Evolutionary conservation across 2,113 vertebrate genomes (phyloP), one percentile per base, ranked within the genome.

Genomic region (Tricholaema leucomelas): DNA sequence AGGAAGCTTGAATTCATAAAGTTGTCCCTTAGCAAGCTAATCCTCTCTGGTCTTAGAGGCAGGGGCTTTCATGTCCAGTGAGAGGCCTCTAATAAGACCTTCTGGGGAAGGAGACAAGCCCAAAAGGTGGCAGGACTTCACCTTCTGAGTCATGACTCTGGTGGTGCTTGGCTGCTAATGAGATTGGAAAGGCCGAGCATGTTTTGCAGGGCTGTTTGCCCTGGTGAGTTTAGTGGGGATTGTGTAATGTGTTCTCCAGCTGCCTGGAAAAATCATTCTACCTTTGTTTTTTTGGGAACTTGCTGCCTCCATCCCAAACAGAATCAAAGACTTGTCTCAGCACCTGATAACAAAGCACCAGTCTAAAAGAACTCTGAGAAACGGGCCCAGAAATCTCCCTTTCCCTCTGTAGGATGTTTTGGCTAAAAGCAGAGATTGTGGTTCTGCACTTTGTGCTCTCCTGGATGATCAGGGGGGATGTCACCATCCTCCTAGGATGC

Each of bases 31-130:
- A 94, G 44, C 72, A 48, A 27, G 6, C 16, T 89, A 59, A 80
- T 85, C 50, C 63, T 70, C 61, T 42, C 33, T 24, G 24, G 5
- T 74, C 25, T 35, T 28, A 6, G 50, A 80, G 74, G 44, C 72
- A 46, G 76, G 81, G 92, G 42, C 66, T 91, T 93, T 91, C 56
- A 77, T 74, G 59, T 77, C 78, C 44, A 0, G 6, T 2, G 44
- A 85, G 77, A 81, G 59, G 48, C 74, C 50, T 88, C 65, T 73
- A 79, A 92, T 70, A 27, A 93, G 66, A 60, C 59, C 31, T 90
- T 40, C 4, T 70, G 63, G 66, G 71, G 44, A 79, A 58, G 50
- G 40, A 83, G 40, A 24, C 0, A 2, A 69, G 83, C 77, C 78
- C 52, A 46, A 52, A 72, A 81, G 7, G 54, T 2, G 10, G 27